Evolutionary conservation across 1,140 invertebrate genomes (phyloP).

Genomic region (Drosophila hydei): DNA sequence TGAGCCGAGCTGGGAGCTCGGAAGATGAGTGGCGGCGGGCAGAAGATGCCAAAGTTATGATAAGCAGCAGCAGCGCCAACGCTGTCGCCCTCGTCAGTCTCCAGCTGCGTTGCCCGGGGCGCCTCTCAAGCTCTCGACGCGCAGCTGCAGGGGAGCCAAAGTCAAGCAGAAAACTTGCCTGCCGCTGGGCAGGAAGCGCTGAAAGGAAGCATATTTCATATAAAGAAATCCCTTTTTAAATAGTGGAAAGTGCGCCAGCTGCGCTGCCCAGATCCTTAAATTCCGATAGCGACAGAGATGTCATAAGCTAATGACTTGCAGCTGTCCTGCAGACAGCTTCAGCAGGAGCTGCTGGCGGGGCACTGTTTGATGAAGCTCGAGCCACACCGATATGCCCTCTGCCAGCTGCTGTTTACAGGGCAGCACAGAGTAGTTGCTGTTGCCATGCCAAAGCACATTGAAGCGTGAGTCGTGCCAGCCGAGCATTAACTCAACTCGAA

Average conservation of each 20-base stretch:
- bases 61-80: conserved; percentile 63
- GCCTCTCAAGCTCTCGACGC: conserved; percentile 31
- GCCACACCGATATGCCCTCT: too few species aligned
- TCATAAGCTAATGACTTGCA: background rate
- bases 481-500: conserved; percentile 22
- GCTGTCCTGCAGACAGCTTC: background rate
- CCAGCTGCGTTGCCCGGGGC: conserved; percentile 4
- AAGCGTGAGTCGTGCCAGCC: conserved; percentile 12
- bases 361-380: too few species aligned
- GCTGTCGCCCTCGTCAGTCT: conserved; percentile 14
- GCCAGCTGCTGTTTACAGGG: too few species aligned
- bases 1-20: background rate
- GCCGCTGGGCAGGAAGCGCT: conserved; percentile 63
- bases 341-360: background rate
- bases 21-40: background rate
- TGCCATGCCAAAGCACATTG: conserved; percentile 45
- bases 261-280: conserved; percentile 56
- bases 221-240: conserved; percentile 78
- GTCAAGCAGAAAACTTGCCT: conserved; percentile 78
- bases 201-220: conserved; percentile 80
- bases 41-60: conserved; percentile 76
- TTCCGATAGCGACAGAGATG: conserved; percentile 56
- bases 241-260: conserved; percentile 63
- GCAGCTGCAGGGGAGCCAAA: conserved; percentile 46
- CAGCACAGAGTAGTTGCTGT: conserved; percentile 27